Percentiles rank a stretch among this genome's conserved stretches.
These are phyloP conservation scores for Nesidiocoris tenuis DNA, from an alignment of 2,888 invertebrate species.

Conservation along the genomic window DNA sequence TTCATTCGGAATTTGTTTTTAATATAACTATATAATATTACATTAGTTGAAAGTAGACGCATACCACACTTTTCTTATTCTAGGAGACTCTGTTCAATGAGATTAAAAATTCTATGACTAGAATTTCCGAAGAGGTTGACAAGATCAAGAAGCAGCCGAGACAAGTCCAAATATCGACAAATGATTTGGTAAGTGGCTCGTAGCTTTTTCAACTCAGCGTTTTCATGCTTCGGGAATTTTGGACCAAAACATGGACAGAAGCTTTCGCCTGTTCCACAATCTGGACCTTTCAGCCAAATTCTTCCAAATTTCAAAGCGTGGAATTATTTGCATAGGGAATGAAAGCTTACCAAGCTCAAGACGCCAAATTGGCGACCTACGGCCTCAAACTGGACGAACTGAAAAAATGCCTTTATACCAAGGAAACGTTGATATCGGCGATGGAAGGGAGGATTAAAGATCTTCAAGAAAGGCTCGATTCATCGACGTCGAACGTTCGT, in stretches of 20 bases:
- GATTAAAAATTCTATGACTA: slow-evolving; percentile 38
- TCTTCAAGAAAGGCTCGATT: slow-evolving; percentile 42
- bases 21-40: too few species aligned
- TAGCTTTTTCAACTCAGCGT: too few species aligned
- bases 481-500: slow-evolving; percentile 24
- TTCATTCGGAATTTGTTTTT: too few species aligned
- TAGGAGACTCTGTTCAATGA: slow-evolving; percentile 45
- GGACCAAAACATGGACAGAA: too few species aligned
- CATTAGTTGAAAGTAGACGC: too few species aligned
- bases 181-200: slow-evolving; percentile 21
- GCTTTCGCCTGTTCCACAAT: too few species aligned
- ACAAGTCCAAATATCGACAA: slow-evolving; percentile 34
- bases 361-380: slow-evolving; percentile 42
- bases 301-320: too few species aligned
- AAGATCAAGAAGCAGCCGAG: slow-evolving; percentile 41
- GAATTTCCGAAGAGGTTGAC: slow-evolving; percentile 45
- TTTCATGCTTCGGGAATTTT: too few species aligned
- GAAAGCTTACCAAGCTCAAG: slow-evolving; percentile 46
- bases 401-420: slow-evolving; percentile 43
- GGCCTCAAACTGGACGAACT: slow-evolving; percentile 48
- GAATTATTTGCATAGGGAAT: too few species aligned
- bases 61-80: slow-evolving; percentile 7
- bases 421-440: slow-evolving; percentile 40
- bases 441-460: slow-evolving; percentile 42
- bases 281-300: too few species aligned